A percentile compares a stretch with the other conserved stretches of the same genome.
Conservation (phyloP, 2,797 vertebrate genomes). For the Gambelia wislizenii region DNA sequence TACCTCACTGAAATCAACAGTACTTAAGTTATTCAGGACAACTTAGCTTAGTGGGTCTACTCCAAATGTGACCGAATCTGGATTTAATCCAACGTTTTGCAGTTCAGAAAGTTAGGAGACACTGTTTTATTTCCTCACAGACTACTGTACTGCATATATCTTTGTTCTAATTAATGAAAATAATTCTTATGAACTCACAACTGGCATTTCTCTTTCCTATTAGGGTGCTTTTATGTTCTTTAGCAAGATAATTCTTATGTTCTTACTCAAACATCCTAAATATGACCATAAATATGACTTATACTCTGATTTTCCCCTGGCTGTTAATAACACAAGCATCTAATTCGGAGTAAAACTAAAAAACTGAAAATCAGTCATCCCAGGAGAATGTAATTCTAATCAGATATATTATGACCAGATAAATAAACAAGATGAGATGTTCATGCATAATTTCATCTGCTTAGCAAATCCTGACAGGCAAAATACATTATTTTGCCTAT, state of each 20-base stretch:
- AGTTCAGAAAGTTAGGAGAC: too few relatives aligned
- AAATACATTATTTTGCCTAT: background rate
- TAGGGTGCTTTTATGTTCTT: background rate
- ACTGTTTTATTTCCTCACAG: too few relatives aligned
- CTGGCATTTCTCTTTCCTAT: background rate
- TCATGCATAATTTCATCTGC: background rate
- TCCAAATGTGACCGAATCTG: too few relatives aligned
- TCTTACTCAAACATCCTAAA: background rate
- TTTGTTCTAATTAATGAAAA: background rate
- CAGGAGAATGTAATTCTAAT: background rate
- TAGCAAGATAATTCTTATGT: background rate
- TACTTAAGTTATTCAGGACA: too few relatives aligned
- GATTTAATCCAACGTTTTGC: too few relatives aligned
- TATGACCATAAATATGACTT: background rate
- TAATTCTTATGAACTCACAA: background rate
- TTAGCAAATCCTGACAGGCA: background rate
- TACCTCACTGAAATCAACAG: background rate
- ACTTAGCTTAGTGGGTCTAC: too few relatives aligned
- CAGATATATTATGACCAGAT: background rate
- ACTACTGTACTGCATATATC: background rate
- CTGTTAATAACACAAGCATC: background rate
- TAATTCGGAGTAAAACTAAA: background rate
- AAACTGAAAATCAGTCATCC: background rate
- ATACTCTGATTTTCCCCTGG: background rate
- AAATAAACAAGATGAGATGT: background rate